Percentiles rank a stretch among this genome's conserved stretches.
These are phyloP conservation scores for Calyptomena viridis DNA, from an alignment of 2,113 vertebrate genomes.

Conservation along the genomic window DNA sequence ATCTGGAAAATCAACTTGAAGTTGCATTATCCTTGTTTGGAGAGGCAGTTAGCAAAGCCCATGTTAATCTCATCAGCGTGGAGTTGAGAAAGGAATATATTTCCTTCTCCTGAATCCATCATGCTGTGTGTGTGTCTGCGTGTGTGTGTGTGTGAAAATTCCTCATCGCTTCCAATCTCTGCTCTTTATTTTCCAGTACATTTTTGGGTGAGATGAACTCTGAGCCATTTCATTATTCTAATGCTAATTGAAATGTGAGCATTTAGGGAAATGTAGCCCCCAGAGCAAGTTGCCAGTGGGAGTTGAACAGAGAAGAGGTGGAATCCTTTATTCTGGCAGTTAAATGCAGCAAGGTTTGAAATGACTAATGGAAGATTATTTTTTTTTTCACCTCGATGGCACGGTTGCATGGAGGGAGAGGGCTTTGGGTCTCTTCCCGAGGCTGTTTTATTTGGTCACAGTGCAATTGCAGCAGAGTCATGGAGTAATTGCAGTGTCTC, in stretches of 20 bases:
- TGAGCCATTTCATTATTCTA: slow-evolving; percentile 41
- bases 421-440: neutral
- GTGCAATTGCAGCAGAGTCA: slow-evolving; percentile 36
- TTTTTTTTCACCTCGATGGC: neutral
- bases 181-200: slow-evolving; percentile 47
- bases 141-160: neutral
- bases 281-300: slow-evolving; percentile 59
- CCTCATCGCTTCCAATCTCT: slow-evolving; percentile 14
- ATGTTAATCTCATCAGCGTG: slow-evolving; percentile 41
- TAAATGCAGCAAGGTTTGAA: slow-evolving; percentile 49
- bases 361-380: slow-evolving; percentile 44
- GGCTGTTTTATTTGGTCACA: neutral
- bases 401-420: neutral
- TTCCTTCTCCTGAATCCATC: neutral
- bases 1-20: slow-evolving; percentile 67
- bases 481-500: slow-evolving; percentile 47
- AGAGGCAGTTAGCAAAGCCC: slow-evolving; percentile 42
- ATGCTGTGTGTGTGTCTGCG: neutral
- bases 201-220: slow-evolving; percentile 49
- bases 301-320: slow-evolving; percentile 48
- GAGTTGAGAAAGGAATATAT: slow-evolving; percentile 26
- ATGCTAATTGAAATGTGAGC: slow-evolving; percentile 49
- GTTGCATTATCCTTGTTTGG: slow-evolving; percentile 63
- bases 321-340: slow-evolving; percentile 44
- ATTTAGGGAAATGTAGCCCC: slow-evolving; percentile 43